A percentile compares a stretch with the other conserved stretches of the same genome.
phyloP scores from a whole-genome alignment of 2,113 vertebrate genomes.

The Tenebrosternarchus preto region DNA sequence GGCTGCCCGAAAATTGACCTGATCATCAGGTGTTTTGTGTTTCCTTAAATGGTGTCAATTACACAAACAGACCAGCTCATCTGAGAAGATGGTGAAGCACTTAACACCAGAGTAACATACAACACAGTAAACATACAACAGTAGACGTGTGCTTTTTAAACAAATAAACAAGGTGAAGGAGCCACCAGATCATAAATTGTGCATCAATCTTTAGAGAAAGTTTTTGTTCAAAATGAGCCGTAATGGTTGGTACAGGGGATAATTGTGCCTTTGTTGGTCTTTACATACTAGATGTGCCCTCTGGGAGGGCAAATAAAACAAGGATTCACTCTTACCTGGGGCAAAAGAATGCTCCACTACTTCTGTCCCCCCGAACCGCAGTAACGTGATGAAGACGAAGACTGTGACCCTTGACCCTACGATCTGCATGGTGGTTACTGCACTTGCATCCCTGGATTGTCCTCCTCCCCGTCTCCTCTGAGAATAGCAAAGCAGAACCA shows the following conservation, averaged over 20 bases:
- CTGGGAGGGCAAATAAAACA: neutral
- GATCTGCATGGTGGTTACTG: constrained; percentile 80
- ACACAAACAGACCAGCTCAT: constrained; percentile 52
- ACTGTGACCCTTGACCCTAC: constrained; percentile 80
- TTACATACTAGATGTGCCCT: neutral
- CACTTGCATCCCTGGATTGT: constrained; percentile 83
- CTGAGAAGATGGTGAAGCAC: neutral
- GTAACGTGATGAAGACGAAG: constrained; percentile 77
- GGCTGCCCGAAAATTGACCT: neutral
- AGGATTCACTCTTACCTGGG: constrained; percentile 80
- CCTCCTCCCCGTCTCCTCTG: constrained; percentile 53
- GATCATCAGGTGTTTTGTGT: neutral
- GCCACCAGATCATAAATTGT: constrained; percentile 1
- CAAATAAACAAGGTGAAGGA: neutral
- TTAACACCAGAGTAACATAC: constrained; percentile 1
- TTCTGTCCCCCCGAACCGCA: constrained; percentile 73
- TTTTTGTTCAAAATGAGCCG: too few relatives aligned
- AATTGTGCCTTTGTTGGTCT: neutral
- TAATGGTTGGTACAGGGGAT: too few relatives aligned
- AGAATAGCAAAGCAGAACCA: constrained; percentile 11
- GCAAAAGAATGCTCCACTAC: constrained; percentile 76
- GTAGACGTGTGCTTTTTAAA: neutral
- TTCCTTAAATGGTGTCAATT: constrained; percentile 30
- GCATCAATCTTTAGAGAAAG: too few relatives aligned
- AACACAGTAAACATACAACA: too few relatives aligned